Conservation (phyloP, 2,888 invertebrate genomes). For the Dioctria linearis region DNA sequence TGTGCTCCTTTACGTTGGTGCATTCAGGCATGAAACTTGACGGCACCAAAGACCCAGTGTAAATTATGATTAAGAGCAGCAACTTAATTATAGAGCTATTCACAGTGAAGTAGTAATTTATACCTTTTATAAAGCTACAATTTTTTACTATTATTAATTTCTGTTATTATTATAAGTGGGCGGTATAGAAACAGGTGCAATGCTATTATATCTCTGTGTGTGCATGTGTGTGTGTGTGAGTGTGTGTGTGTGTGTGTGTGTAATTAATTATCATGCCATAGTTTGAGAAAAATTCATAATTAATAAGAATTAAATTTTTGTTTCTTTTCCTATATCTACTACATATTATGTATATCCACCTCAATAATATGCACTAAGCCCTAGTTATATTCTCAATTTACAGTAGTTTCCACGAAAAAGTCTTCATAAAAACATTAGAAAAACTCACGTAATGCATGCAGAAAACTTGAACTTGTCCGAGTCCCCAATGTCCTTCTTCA, state of each 20-base stretch:
- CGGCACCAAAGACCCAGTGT: neutral
- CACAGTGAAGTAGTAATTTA: neutral
- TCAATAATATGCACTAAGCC: slow-evolving; percentile 3
- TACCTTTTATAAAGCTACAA: neutral
- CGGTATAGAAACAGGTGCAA: no score
- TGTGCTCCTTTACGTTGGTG: neutral
- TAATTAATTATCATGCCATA: no score
- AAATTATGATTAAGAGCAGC: slow-evolving; percentile 23
- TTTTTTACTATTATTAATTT: neutral
- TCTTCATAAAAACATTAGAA: neutral
- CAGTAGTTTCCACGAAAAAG: slow-evolving; percentile 29
- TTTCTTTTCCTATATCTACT: no score
- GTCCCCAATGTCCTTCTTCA: slow-evolving; percentile 47
- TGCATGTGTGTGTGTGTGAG: no score
- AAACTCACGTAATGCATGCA: slow-evolving; percentile 44
- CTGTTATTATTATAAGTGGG: neutral
- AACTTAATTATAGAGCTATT: neutral
- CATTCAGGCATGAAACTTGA: neutral
- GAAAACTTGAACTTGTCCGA: slow-evolving; percentile 45
- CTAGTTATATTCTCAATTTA: neutral
- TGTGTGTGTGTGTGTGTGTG: no score
- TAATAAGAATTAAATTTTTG: no score
- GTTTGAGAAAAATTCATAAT: no score
- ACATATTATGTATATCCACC: neutral
- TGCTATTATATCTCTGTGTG: no score